Percentiles rank a stretch among this genome's conserved stretches.
phyloP scores from a whole-genome alignment of 1,140 invertebrate genomes.

The Grapholita molesta region DNA sequence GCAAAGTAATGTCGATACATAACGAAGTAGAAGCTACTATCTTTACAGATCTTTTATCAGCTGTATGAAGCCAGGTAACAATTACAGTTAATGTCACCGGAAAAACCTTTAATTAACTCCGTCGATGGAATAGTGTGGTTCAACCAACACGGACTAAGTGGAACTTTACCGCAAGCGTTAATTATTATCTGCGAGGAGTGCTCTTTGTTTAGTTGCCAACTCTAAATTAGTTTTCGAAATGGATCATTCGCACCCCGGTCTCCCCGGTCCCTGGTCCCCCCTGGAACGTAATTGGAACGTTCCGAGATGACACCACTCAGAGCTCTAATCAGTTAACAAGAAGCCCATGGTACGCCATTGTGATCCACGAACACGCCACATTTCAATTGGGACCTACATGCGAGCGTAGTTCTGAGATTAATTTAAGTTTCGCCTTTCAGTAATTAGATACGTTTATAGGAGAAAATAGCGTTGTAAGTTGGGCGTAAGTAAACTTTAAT shows the following conservation, averaged over 20 bases:
- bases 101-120: constrained; percentile 72
- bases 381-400: constrained; percentile 14
- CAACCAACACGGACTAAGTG: constrained; percentile 71
- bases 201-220: constrained; percentile 78
- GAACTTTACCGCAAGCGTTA: constrained; percentile 77
- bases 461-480: neutral
- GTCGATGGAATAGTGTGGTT: constrained; percentile 56
- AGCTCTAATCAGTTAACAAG: constrained; percentile 76
- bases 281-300: constrained; percentile 72
- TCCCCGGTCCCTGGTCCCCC: constrained; percentile 32
- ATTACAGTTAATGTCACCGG: no score
- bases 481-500: neutral
- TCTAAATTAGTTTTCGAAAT: constrained; percentile 79
- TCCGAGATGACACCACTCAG: constrained; percentile 74
- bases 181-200: constrained; percentile 77
- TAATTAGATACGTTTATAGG: constrained; percentile 13
- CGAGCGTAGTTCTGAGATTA: constrained; percentile 6
- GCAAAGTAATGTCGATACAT: no score
- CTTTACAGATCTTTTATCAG: no score
- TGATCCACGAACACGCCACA: constrained; percentile 43
- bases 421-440: constrained; percentile 14
- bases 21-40: no score
- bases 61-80: no score
- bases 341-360: constrained; percentile 63
- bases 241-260: constrained; percentile 73